Conservation (phyloP, 2,113 vertebrate genomes). For the Siphamia tubifer region DNA sequence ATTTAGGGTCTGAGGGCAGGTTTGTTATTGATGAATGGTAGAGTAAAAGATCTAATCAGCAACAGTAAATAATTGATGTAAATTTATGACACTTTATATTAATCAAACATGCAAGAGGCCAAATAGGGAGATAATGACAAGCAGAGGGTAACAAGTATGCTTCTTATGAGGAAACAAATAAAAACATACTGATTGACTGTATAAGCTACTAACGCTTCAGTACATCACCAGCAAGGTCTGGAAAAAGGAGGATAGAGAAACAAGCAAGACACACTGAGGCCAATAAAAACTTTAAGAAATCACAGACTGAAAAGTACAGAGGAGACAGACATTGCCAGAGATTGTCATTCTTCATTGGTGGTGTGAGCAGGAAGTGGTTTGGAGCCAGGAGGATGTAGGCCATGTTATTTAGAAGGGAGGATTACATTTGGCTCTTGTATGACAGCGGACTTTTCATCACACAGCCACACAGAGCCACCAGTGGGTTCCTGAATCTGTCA, state of each 20-base stretch:
- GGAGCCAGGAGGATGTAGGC: constrained; percentile 53
- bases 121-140: not conserved
- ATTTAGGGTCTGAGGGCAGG: constrained; percentile 3
- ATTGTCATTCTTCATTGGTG: constrained; percentile 29
- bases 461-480: constrained; percentile 53
- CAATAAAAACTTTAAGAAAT: not conserved
- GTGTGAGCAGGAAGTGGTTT: constrained; percentile 36
- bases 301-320: constrained; percentile 18
- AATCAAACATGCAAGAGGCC: not conserved
- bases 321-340: not conserved
- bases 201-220: too few species aligned
- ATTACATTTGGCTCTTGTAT: constrained; percentile 70
- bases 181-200: not conserved
- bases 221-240: too few species aligned
- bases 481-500: constrained; percentile 72
- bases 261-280: not conserved
- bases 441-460: constrained; percentile 68
- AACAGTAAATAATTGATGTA: not conserved
- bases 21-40: not conserved
- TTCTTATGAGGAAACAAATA: not conserved
- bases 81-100: not conserved
- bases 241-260: too few species aligned
- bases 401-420: constrained; percentile 51
- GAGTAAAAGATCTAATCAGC: not conserved
- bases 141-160: not conserved